Conservation (phyloP, 2,113 vertebrate species). For the Pampusana beccarii region DNA sequence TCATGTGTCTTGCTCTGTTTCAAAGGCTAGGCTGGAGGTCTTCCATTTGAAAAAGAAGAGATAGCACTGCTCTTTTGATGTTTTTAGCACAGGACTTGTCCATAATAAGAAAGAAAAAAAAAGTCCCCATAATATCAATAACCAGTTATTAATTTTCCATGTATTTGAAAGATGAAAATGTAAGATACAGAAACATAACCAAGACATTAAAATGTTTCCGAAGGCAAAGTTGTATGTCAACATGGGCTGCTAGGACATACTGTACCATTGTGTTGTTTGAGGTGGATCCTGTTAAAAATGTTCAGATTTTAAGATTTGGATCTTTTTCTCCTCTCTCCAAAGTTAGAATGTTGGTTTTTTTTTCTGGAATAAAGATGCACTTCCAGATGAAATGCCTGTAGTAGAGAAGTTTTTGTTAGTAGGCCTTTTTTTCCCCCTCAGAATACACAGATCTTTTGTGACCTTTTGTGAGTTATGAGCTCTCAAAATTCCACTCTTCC, state of each 20-base stretch:
- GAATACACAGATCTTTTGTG: neutral
- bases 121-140: neutral
- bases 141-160: neutral
- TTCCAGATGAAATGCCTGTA: neutral
- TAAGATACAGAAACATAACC: neutral
- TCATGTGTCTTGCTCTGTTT: neutral
- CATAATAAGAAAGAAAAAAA: neutral
- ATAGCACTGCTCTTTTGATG: neutral
- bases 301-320: neutral
- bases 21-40: neutral
- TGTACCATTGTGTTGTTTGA: neutral
- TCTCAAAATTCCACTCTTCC: neutral
- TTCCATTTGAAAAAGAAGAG: neutral
- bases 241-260: neutral
- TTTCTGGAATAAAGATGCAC: neutral
- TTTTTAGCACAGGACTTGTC: neutral
- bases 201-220: neutral
- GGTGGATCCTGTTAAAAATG: neutral
- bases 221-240: neutral
- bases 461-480: neutral
- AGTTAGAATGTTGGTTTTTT: neutral
- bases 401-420: neutral
- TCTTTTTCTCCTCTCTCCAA: neutral
- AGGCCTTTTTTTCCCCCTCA: neutral
- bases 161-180: neutral